phyloP scores from a whole-genome alignment of 2,113 vertebrate species.

The Odontophorus gujanensis region DNA sequence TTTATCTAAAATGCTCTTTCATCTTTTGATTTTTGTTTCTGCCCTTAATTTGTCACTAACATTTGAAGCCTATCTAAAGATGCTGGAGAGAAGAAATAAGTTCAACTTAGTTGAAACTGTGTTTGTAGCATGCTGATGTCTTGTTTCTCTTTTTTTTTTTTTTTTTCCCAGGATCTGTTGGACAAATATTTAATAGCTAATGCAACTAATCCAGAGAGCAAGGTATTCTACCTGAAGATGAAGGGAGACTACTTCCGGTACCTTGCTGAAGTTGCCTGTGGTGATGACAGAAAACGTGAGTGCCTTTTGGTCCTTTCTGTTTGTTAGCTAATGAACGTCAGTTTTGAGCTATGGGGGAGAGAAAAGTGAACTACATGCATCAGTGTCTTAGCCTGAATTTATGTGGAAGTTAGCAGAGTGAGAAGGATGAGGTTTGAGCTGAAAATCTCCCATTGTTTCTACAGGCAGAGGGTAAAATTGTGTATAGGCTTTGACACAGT shows the following conservation, averaged over 20 bases:
- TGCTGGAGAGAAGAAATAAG: not conserved
- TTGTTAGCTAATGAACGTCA: not conserved
- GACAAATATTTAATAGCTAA: slow-evolving; percentile 90
- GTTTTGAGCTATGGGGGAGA: rapidly evolving
- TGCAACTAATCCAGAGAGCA: slow-evolving; percentile 88
- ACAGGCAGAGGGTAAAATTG: not conserved
- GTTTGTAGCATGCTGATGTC: not conserved
- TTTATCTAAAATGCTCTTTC: not conserved
- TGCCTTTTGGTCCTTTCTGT: not conserved
- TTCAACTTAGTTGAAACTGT: not conserved
- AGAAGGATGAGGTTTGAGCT: rapidly evolving
- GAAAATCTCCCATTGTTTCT: not conserved
- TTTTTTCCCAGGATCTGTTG: slow-evolving; percentile 84
- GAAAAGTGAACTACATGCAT: not conserved
- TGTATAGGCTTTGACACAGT: not conserved
- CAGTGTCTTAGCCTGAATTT: not conserved
- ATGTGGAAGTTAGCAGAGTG: not conserved
- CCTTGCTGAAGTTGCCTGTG: slow-evolving; percentile 93
- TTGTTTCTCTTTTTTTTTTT: slow-evolving; percentile 22
- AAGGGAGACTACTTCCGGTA: slow-evolving; percentile 98
- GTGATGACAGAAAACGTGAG: slow-evolving; percentile 85
- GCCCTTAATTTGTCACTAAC: not conserved
- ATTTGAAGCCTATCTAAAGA: not conserved
- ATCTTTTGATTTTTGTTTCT: rapidly evolving
- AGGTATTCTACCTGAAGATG: slow-evolving; percentile 99